Evolutionary conservation across 2,888 invertebrate genomes (phyloP).

Genomic region (Calameuta pallipes): DNA sequence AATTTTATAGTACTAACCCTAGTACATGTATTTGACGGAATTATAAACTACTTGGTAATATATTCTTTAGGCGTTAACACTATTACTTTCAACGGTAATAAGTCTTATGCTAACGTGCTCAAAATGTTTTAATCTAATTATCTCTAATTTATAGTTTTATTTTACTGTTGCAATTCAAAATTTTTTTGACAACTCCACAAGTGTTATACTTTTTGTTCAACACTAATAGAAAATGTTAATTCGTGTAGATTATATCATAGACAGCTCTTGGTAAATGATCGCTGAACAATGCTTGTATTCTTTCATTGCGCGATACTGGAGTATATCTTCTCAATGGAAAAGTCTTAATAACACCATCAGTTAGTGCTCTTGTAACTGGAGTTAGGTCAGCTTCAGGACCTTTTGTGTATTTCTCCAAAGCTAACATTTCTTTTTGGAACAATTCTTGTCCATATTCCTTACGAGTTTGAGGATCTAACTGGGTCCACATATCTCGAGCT

Average conservation of each 20-base stretch:
- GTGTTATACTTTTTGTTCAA: background rate
- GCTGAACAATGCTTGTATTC: conserved; percentile 82
- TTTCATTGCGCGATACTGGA: conserved; percentile 82
- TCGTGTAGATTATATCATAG: conserved; percentile 80
- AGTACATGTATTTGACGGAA: background rate
- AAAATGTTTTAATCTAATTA: background rate
- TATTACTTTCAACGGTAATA: background rate
- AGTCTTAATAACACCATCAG: conserved; percentile 82
- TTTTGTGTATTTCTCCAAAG: conserved; percentile 83
- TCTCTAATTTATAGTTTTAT: background rate
- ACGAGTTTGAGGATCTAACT: conserved; percentile 81
- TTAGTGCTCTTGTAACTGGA: conserved; percentile 80
- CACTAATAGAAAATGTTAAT: conserved; percentile 20
- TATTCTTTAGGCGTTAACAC: background rate
- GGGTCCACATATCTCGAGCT: conserved; percentile 86
- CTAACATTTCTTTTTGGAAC: conserved; percentile 83
- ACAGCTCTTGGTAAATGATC: conserved; percentile 85
- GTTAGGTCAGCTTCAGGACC: conserved; percentile 80
- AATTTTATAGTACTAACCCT: background rate
- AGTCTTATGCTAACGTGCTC: background rate
- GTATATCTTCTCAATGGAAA: conserved; percentile 88
- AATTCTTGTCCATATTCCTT: conserved; percentile 84
- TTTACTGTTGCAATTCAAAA: background rate
- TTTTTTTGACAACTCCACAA: background rate
- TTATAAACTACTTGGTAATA: background rate